Percentiles rank a stretch among this genome's conserved stretches.
Evolutionary conservation across 1,140 invertebrate species (phyloP).

Genomic region (Conus ventricosus): DNA sequence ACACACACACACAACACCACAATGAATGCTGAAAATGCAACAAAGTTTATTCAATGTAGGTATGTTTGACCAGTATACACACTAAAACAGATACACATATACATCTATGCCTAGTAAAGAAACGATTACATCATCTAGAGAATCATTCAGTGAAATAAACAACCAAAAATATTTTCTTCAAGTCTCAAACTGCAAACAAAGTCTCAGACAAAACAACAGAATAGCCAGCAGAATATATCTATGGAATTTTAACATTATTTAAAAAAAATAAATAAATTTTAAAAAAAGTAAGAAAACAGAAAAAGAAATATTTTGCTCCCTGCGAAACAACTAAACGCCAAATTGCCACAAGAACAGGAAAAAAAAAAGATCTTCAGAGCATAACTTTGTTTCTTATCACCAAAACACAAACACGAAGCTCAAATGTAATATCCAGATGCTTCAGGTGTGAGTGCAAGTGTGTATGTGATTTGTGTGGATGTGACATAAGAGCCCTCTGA

Average conservation of each 20-base stretch:
- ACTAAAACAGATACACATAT: conserved; percentile 7
- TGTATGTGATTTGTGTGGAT: too few relatives aligned
- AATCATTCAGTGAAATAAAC: neutral
- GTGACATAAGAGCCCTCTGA: too few relatives aligned
- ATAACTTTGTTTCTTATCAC: too few relatives aligned
- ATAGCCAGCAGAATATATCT: neutral
- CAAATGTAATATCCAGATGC: too few relatives aligned
- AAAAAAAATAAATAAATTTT: too few relatives aligned
- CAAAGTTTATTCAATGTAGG: conserved; percentile 21
- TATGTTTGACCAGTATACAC: conserved; percentile 26
- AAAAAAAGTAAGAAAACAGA: too few relatives aligned
- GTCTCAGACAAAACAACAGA: neutral
- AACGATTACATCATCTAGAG: neutral
- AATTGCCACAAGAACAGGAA: too few relatives aligned
- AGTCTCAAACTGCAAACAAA: neutral
- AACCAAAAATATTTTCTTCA: neutral
- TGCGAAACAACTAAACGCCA: neutral
- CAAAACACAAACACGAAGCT: too few relatives aligned
- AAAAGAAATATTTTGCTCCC: neutral
- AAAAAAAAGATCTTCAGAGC: too few relatives aligned
- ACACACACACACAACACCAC: neutral
- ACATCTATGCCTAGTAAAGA: conserved; percentile 2
- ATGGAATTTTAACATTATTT: neutral
- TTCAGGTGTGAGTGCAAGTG: too few relatives aligned
- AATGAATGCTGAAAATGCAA: neutral